Evolutionary conservation across 2,888 invertebrate species (phyloP), one percentile per base, ranked within the genome.

Genomic region (Megalurothrips usitatus): DNA sequence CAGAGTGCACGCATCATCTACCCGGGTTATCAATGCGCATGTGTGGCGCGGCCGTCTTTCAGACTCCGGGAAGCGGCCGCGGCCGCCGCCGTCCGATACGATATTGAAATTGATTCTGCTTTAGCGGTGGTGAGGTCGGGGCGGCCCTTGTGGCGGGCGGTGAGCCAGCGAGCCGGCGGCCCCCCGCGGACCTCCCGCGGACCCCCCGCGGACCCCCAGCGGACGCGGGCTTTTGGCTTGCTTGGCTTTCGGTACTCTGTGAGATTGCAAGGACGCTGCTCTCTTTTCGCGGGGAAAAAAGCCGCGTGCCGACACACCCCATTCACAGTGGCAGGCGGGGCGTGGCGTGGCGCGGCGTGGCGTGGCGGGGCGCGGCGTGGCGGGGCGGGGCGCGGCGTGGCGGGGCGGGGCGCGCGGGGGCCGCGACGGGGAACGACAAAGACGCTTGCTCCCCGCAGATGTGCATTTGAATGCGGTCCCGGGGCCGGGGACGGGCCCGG

Each of bases 231-330:
- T 43, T 43, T 43, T 43, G 34, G 34, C 34, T 43, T 43, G 34
- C 34, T 43, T 43, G 34, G 34, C 34, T 43, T 43, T 43, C 19
- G 58, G 68, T 75, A 75, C 68, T 75, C 68, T 75, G 68, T 26
- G 68, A 75, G 68, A 75, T 75, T 75, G 68, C 68, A 75, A 26
- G 68, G 26, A 58, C 11, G 26, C n/a, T 26, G 68, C 68, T 75
- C 68, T 75, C 26, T 75, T 75, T 26, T 75, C 23, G 68, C 23
- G 12, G 12, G 68, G 58, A 43, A 43, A 43, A 43, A 43, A 58
- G 58, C 58, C 52, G 19, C 52, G 52, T 12, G 14, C 12, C 68
- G 68, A 26, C 68, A 75, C 26, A 58, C 58, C 58, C 58, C 58
- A 58, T 58, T 58, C 58, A 58, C 19, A 58, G 58, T 58, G 58